Base-by-base conservation (phyloP, 1,140 invertebrate species). In the Neotoxoptera formosana region DNA sequence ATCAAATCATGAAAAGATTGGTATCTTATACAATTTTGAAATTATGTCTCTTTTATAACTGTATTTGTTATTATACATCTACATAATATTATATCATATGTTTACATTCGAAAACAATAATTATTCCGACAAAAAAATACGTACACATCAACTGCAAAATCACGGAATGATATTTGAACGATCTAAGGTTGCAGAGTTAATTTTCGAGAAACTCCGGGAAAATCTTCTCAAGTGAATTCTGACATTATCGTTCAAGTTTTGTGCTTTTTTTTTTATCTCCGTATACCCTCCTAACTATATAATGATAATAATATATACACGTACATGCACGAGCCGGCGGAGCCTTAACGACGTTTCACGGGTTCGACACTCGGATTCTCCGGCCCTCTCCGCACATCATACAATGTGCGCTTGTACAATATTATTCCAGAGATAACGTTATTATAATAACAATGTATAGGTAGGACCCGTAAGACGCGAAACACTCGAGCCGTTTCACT, bases 361-460 rank as follows among this genome's bases (percentile, higher is more conserved):
- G 60, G 30, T 76, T 76, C 60, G 17, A 34, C 11, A 76, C 60
- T 76, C 30, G 21, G 60, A 76, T n/a, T 76, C 30, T 76, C 14
- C n/a, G 60, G 60, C 30, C 30, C n/a, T 67, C 60, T 76, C n/a
- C n/a, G 17, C 60, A 76, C n/a, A n/a, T n/a, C n/a, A n/a, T n/a
- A n/a, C 30, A 67, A n/a, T 67, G 60, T n/a, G 2, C 11, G 0
- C 11, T 0, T 67, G 60, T 67, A n/a, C 9, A 76, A 76, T 76
- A 76, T 76, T 76, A 76, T 76, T 76, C 60, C n/a, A n/a, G 30
- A 76, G 60, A 76, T 76, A 76, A 76, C 60, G 60, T 76, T 76
- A 76, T 76, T 76, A 76, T 76, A 76, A 76, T 76, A 76, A 76
- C 30, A 76, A 76, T 20, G 60, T 76, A 76, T 34, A 34, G 60